A percentile compares a stretch with the other conserved stretches of the same genome.
Conservation (phyloP, 2,797 vertebrate genomes). For the Bradypus variegatus region DNA sequence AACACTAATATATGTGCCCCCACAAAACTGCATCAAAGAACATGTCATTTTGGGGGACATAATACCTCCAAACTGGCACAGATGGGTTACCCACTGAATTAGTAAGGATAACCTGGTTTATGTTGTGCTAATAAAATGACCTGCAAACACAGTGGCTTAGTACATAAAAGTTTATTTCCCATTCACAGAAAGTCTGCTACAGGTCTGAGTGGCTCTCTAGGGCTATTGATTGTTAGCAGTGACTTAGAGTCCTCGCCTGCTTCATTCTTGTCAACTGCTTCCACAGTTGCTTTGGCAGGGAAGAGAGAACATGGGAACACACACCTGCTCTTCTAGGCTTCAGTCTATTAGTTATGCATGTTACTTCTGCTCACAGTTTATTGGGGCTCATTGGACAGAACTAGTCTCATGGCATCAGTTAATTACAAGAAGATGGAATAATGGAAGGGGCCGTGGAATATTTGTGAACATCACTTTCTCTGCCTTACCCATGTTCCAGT, state of each 20-base stretch:
- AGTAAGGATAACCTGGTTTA: not conserved
- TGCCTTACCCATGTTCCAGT: not conserved
- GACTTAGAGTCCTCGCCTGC: not conserved
- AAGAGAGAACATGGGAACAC: not conserved
- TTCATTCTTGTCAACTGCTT: constrained; percentile 3
- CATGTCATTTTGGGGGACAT: too few species aligned
- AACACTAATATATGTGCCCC: too few species aligned
- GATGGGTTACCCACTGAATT: not conserved
- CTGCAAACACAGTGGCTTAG: not conserved
- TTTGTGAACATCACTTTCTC: not conserved
- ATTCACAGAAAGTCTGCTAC: not conserved
- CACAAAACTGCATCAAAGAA: too few species aligned
- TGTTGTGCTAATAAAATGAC: constrained; percentile 15
- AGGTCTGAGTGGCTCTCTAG: not conserved
- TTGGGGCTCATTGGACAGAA: not conserved
- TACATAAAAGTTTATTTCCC: constrained; percentile 39
- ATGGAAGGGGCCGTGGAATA: not conserved
- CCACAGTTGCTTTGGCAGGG: not conserved
- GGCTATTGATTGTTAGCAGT: not conserved
- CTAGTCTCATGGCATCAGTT: not conserved
- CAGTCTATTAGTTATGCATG: not conserved
- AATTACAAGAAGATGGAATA: not conserved
- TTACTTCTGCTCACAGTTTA: not conserved
- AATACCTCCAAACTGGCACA: too few species aligned
- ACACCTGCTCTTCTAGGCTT: not conserved